Evolutionary conservation across 2,888 invertebrate genomes (phyloP), one percentile per base, ranked within the genome.

Genomic region (Cartodere bifasciata): DNA sequence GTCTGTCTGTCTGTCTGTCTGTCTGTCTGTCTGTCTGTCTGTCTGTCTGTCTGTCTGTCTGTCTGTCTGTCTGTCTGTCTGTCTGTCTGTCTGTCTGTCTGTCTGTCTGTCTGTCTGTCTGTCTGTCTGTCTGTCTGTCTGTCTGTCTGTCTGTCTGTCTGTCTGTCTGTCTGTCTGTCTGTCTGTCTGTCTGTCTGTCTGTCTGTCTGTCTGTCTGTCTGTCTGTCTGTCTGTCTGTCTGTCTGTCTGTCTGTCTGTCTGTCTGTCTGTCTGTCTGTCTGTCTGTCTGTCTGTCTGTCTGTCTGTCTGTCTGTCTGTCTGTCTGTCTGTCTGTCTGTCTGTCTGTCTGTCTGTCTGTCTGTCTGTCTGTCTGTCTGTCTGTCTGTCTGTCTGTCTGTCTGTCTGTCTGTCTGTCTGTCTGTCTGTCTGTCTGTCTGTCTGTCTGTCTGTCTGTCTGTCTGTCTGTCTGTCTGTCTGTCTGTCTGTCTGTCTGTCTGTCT

Each of bases 351-450:
- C 7, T 23, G 23, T 23, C 23, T 23, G 23, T 23, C 23, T 23
- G 23, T 23, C 23, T 23, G 23, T 23, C 23, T 23, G 23, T 23
- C 23, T 23, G 23, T 23, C 23, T 23, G 23, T 23, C 23, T 23
- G 23, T 23, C 23, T 23, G 23, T 23, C 23, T 23, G 23, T 23
- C 23, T 23, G 23, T 23, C 23, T 23, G 23, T 23, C 23, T 23
- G 23, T 23, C 23, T 23, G 23, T 23, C 23, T 23, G 23, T 23
- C 23, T 23, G 23, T 23, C 23, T 23, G 23, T 23, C 23, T 23
- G 23, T 23, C 23, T 23, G 23, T 23, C 23, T 23, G 23, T 23
- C 23, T 23, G 23, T 23, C 23, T 23, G 23, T 23, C 23, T 17
- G 20, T 17, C 6, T 17, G 20, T 17, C 6, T 17, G 20, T 17